Percentiles rank a stretch among this genome's conserved stretches.
phyloP scores from a whole-genome alignment of 2,888 invertebrate genomes.

The Philonicus albiceps region DNA sequence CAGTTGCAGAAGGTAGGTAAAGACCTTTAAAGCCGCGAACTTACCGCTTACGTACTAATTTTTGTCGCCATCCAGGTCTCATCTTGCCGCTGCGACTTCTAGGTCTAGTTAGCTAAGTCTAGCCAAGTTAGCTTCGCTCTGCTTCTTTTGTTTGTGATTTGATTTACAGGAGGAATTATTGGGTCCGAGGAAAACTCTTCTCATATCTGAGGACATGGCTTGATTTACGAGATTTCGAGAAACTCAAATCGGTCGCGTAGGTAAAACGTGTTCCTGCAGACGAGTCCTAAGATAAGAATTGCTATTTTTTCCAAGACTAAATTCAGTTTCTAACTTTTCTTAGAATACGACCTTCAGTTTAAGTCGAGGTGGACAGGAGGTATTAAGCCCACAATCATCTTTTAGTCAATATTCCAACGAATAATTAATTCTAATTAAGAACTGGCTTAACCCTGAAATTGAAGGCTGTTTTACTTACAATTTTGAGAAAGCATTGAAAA shows the following conservation, averaged over 20 bases:
- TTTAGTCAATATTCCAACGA: background rate
- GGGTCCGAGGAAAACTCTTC: background rate
- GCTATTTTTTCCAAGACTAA: background rate
- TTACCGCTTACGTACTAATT: background rate
- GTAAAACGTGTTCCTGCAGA: background rate
- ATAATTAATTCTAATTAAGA: too few species aligned
- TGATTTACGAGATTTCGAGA: background rate
- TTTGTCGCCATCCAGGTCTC: background rate
- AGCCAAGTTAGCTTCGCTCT: background rate
- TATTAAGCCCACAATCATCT: too few species aligned
- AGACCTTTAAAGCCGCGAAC: conserved; percentile 4
- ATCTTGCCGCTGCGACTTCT: conserved; percentile 6
- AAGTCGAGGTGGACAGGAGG: background rate
- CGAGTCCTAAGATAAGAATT: background rate
- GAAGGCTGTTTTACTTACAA: too few species aligned
- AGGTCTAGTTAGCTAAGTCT: background rate
- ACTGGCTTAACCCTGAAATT: too few species aligned
- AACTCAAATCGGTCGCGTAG: background rate
- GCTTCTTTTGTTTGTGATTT: background rate
- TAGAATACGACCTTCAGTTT: background rate
- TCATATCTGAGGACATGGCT: background rate
- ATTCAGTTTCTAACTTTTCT: background rate
- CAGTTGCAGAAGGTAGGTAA: background rate
- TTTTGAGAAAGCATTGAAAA: too few species aligned
- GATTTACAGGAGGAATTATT: background rate